Base-by-base conservation (phyloP, 2,888 invertebrate genomes). In the Callyntrura sp. region DNA sequence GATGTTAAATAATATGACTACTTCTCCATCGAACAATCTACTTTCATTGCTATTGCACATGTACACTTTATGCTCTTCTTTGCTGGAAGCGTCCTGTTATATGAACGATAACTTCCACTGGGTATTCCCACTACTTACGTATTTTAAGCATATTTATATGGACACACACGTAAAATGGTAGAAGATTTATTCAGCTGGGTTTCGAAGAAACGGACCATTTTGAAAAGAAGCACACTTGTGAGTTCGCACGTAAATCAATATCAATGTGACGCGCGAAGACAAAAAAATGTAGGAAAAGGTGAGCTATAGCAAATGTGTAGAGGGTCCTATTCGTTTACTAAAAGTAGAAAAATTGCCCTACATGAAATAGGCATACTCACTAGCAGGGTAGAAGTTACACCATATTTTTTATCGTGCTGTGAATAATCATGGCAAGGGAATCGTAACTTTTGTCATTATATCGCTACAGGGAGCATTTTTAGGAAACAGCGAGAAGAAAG, bases 161-260 rank as follows among this genome's bases (percentile, higher is more conserved):
- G 1, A 60, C n/a, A 70, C 35, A 8, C 14, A 35, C 70, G 35
- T 14, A 51, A 2, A 51, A 51, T 9, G 51, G 35, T 65, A 65
- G 25, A 5, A 14, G 28, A 70, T 78, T 25, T 28, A 78, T 57
- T 82, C 48, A 48, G 82, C 35, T 81, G 81, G 43, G 48, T 62
- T 70, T 45, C 45, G 70, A 20, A 43, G 43, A 65, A 65, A 65
- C 9, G 17, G 48, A 20, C 68, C 25, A 85, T 45, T 85, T n/a
- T 25, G 73, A 55, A 45, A 76, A 60, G 12, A 73, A 45, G 45
- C 85, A 87, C 87, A 81, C 70, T 35, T 87, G 65, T 48, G 28
- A 43, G 48, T 84, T 89, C 88, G n/a, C 88, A 89, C 88, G 65
- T 78, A 89, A 89, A 89, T 89, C 88, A 84, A 89, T 88, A 68